Evolutionary conservation across 2,797 vertebrate species (phyloP).

Genomic region (Sylvia borin): DNA sequence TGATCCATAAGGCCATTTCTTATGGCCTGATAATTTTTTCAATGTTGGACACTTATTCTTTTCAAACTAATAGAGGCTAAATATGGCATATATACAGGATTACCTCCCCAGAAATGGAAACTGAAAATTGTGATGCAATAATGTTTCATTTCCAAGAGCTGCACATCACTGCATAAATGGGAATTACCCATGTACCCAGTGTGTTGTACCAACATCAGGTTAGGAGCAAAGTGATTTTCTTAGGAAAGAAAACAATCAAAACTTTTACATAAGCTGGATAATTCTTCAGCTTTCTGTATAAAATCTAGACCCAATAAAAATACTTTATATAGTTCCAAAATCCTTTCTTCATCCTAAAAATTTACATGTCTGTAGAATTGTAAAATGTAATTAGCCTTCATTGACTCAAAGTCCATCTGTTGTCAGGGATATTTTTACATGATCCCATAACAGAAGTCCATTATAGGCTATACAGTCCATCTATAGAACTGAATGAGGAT

Average conservation of each 20-base stretch:
- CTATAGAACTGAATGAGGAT: not conserved
- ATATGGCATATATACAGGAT: not conserved
- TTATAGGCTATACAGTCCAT: not conserved
- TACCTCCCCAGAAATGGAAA: not conserved
- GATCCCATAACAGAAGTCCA: not conserved
- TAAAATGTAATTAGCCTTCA: not conserved
- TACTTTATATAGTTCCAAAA: not conserved
- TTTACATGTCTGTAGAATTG: not conserved
- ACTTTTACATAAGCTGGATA: not conserved
- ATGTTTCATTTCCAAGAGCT: not conserved
- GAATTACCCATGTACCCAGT: not conserved
- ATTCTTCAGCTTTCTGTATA: not conserved
- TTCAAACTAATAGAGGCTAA: not conserved
- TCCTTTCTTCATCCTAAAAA: not conserved
- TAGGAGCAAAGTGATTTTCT: not conserved
- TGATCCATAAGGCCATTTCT: not conserved
- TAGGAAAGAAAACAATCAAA: not conserved
- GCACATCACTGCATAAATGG: not conserved
- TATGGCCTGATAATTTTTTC: not conserved
- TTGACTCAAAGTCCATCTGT: slow-evolving; percentile 9
- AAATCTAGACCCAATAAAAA: not conserved
- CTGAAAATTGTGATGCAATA: not conserved
- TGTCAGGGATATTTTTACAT: slow-evolving; percentile 34
- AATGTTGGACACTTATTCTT: not conserved
- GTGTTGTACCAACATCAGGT: not conserved